Evolutionary conservation across 1,140 invertebrate genomes (phyloP), one percentile per base, ranked within the genome.

Genomic region (Philopotamus ludificatus): DNA sequence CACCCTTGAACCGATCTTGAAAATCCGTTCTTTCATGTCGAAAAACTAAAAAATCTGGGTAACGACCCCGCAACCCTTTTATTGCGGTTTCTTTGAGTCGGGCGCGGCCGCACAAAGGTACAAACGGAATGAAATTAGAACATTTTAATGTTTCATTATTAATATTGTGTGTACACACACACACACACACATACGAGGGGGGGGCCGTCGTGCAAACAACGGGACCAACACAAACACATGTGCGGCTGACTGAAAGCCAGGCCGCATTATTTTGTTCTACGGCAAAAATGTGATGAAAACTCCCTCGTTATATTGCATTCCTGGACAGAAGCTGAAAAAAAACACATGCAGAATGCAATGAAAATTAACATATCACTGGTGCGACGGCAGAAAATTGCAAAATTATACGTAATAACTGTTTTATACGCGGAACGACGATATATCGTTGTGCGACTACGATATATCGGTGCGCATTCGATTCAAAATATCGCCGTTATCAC

Each of bases 61-160:
- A 26, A 16, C 47, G 16, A n/a, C 34, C 28, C 51, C 18, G 50
- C 54, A 60, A 67, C 66, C 66, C 66, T 64, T 67, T 54, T 62
- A 47, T 57, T 67, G 66, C 61, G 66, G 66, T 67, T 67, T 67
- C 66, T 67, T 67, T 67, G 66, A 67, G 60, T 67, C 57, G 18
- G 23, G 18, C 44, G 41, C 8, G 25, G n/a, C 15, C 44, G 34
- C 39, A 23, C 54, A 65, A 65, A 62, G 59, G 65, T 59, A 51
- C 42, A 47, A 28, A 3, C 1, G 45, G 42, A 67, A 67, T 67
- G 54, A 63, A 64, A 66, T 66, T 66, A 66, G 41, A 50, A 23
- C 28, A 44, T 63, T 63, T 63, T 63, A 63, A 63, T 63, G 61
- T 63, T 63, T 63, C 61, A 42, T 63, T 63, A 63, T 63, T 63